Evolutionary conservation across 23 tunicate genomes (phyloP).

Genomic region (Trididemnum clinides): DNA sequence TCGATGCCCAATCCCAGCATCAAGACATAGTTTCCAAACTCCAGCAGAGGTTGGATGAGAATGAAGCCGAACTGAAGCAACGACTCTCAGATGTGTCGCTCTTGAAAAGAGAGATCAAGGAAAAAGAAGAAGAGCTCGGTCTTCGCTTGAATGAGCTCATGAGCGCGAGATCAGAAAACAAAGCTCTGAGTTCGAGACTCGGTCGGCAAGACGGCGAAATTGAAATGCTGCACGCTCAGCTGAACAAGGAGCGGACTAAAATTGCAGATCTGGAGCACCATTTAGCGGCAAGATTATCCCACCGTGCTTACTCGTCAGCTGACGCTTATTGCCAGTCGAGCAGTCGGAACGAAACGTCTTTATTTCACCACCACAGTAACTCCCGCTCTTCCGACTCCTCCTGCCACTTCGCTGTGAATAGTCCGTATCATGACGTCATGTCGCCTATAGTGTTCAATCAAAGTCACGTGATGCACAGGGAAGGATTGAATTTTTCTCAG

Average conservation of each 20-base stretch:
- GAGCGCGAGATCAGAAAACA: conserved; percentile 34
- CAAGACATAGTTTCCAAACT: conserved; percentile 29
- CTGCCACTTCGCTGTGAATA: background rate
- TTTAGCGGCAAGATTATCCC: conserved; percentile 7
- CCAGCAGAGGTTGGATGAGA: conserved; percentile 51
- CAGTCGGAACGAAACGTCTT: background rate
- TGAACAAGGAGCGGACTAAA: conserved; percentile 26
- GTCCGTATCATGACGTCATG: background rate
- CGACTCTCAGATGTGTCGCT: conserved; percentile 49
- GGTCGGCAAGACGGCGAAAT: conserved; percentile 33
- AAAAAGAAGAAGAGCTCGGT: conserved; percentile 40
- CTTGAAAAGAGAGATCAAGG: conserved; percentile 50
- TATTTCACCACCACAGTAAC: background rate
- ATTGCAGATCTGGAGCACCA: conserved; percentile 54
- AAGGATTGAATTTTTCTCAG: background rate
- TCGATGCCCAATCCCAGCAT: conserved; percentile 47
- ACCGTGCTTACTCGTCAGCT: background rate
- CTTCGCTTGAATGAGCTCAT: conserved; percentile 39
- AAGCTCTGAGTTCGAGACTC: conserved; percentile 34
- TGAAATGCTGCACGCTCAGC: background rate
- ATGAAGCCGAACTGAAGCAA: conserved; percentile 49
- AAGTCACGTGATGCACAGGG: background rate
- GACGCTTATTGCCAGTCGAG: background rate
- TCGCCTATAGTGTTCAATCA: background rate
- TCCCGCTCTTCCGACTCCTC: background rate